Percentiles rank a stretch among this genome's conserved stretches.
Conservation (phyloP, 2,888 invertebrate genomes). For the Trissolcus japonicus region DNA sequence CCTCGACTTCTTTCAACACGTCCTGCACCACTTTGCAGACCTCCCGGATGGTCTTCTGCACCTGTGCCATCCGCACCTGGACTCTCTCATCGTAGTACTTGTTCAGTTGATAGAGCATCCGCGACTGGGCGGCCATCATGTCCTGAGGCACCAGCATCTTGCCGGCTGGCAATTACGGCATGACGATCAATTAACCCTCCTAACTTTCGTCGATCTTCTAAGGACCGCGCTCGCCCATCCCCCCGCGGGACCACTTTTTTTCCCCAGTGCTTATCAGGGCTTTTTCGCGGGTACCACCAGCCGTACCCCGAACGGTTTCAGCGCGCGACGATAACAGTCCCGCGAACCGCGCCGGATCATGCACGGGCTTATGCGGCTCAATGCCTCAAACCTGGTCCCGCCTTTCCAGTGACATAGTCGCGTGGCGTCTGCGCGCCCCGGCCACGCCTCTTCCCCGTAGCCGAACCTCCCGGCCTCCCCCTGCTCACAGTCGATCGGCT, state of each 20-base stretch:
- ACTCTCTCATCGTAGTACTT: constrained; percentile 89
- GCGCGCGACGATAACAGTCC: constrained; percentile 64
- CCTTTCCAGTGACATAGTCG: constrained; percentile 65
- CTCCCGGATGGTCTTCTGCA: constrained; percentile 86
- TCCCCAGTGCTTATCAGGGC: neutral
- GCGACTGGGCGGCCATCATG: constrained; percentile 86
- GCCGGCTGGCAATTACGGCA: constrained; percentile 9
- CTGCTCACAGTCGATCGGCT: constrained; percentile 23
- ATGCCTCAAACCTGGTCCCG: constrained; percentile 65
- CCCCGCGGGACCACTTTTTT: neutral
- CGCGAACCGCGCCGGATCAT: constrained; percentile 61
- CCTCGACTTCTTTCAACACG: constrained; percentile 89
- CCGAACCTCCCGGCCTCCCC: constrained; percentile 25
- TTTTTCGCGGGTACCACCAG: constrained; percentile 13
- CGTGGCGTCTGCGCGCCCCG: constrained; percentile 69
- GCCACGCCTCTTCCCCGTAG: constrained; percentile 65
- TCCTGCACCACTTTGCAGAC: constrained; percentile 90
- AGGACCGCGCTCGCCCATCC: constrained; percentile 14
- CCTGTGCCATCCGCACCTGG: constrained; percentile 83
- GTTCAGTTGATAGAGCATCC: constrained; percentile 88
- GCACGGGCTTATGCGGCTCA: constrained; percentile 63
- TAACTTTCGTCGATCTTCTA: neutral
- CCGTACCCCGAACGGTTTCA: constrained; percentile 58
- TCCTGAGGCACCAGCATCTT: constrained; percentile 80
- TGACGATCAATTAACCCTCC: constrained; percentile 3